These are phyloP conservation scores for Ericerus pela DNA, from an alignment of 1,140 invertebrate species.

Conservation along the genomic window DNA sequence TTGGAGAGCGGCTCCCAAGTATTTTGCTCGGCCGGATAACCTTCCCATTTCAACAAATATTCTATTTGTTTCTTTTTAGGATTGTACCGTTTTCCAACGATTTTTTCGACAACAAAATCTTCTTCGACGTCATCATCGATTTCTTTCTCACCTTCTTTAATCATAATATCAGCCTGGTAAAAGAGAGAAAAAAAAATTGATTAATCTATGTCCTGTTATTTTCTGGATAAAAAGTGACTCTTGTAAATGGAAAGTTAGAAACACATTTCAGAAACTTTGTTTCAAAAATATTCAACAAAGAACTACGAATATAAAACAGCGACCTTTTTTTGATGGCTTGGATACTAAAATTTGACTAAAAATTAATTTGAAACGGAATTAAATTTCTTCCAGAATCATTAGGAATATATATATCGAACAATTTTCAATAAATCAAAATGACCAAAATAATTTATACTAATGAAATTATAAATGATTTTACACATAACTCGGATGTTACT, in stretches of 20 bases:
- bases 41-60: conserved; percentile 69
- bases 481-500: too few species aligned
- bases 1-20: conserved; percentile 64
- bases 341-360: too few species aligned
- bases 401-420: too few species aligned
- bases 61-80: conserved; percentile 57
- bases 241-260: not conserved
- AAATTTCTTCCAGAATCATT: too few species aligned
- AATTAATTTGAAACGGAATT: too few species aligned
- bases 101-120: conserved; percentile 58
- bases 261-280: not conserved
- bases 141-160: conserved; percentile 1
- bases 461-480: too few species aligned
- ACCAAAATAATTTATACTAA: too few species aligned
- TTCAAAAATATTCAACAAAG: not conserved
- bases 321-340: not conserved
- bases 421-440: too few species aligned
- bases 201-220: too few species aligned
- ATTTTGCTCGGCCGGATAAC: conserved; percentile 54
- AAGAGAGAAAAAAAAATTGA: not conserved
- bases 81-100: conserved; percentile 63
- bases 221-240: too few species aligned
- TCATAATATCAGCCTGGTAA: not conserved
- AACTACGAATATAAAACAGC: not conserved
- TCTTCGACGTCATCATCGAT: not conserved